Evolutionary conservation across 1,140 invertebrate genomes (phyloP).

Genomic region (Mesaphorura yosii): DNA sequence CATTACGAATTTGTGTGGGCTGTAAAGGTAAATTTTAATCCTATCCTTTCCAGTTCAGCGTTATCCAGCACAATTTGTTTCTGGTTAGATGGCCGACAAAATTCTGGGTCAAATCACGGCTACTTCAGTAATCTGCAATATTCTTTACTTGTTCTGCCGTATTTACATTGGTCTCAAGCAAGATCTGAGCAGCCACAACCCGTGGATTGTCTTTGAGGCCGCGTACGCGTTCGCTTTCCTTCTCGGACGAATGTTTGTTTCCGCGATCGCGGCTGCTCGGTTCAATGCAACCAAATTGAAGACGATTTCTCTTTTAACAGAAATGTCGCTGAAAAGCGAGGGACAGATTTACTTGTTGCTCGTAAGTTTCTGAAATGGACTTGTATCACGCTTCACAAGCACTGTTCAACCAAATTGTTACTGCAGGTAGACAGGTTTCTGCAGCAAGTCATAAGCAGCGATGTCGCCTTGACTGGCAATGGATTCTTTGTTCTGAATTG

Average conservation of each 20-base stretch:
- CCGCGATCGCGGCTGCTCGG: slow-evolving; percentile 7
- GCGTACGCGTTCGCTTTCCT: slow-evolving; percentile 13
- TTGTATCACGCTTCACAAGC: too few species aligned
- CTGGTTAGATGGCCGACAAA: slow-evolving; percentile 15
- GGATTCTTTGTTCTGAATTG: slow-evolving; percentile 20
- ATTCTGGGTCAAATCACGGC: slow-evolving; percentile 8
- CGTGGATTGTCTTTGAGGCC: slow-evolving; percentile 13
- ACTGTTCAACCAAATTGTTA: too few species aligned
- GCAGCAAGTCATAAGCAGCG: slow-evolving; percentile 14
- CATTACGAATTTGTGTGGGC: too few species aligned
- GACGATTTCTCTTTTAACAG: slow-evolving; percentile 1
- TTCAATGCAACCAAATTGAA: slow-evolving; percentile 1
- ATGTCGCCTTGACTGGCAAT: slow-evolving; percentile 15
- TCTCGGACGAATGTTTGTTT: slow-evolving; percentile 9
- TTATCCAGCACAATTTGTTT: too few species aligned
- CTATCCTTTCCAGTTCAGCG: too few species aligned
- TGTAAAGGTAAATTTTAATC: too few species aligned
- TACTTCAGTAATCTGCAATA: slow-evolving; percentile 15
- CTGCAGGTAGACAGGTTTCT: slow-evolving; percentile 14
- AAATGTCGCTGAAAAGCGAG: slow-evolving; percentile 1
- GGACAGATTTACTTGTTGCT: slow-evolving; percentile 7
- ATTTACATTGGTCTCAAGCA: slow-evolving; percentile 9
- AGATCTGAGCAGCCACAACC: slow-evolving; percentile 6
- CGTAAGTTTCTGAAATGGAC: slow-evolving; percentile 8
- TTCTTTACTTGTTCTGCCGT: slow-evolving; percentile 18